Conservation (phyloP, 1,140 invertebrate species). For the Penaeus indicus region DNA sequence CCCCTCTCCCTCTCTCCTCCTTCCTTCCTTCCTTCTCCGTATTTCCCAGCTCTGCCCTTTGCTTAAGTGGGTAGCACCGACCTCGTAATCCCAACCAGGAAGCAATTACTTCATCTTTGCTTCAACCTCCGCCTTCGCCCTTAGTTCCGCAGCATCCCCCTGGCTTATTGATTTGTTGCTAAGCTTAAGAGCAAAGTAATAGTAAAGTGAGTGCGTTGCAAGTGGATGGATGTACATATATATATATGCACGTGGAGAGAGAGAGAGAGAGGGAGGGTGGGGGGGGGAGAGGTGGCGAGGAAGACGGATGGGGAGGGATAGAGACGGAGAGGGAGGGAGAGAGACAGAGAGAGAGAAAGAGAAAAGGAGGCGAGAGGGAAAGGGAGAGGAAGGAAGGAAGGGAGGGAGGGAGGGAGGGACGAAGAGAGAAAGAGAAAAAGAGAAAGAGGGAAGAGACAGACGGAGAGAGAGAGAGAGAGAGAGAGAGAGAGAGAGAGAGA, state of each 20-base stretch:
- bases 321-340: background rate
- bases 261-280: background rate
- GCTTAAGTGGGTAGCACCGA: too few species aligned
- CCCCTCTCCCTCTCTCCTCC: conserved; percentile 12
- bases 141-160: background rate
- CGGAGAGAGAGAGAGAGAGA: background rate
- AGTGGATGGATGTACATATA: too few species aligned
- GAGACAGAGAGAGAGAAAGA: background rate
- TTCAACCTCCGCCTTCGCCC: background rate
- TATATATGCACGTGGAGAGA: too few species aligned
- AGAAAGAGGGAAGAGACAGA: background rate
- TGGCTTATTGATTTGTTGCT: background rate
- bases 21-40: background rate
- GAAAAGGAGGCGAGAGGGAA: background rate
- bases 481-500: background rate
- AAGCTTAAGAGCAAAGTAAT: too few species aligned
- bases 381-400: background rate
- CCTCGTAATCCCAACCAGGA: too few species aligned
- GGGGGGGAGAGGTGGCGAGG: background rate
- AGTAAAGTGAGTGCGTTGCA: too few species aligned
- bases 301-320: background rate
- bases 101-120: background rate
- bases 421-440: background rate
- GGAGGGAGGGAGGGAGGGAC: background rate
- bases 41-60: too few species aligned